phyloP scores from a whole-genome alignment of 2,113 vertebrate genomes.

The Saiga tatarica region DNA sequence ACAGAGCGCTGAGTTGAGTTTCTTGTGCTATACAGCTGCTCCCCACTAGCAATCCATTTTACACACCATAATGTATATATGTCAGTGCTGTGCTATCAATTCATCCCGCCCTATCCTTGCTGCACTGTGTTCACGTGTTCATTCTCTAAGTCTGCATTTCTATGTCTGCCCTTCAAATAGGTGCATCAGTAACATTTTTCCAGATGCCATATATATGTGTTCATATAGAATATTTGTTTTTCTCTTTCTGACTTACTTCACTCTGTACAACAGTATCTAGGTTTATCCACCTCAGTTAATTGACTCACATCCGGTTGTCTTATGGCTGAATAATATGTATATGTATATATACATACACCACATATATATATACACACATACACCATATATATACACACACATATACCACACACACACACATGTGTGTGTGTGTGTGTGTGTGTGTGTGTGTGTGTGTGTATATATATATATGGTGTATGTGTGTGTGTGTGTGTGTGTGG shows the following conservation, averaged over 20 bases:
- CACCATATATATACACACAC: too few relatives aligned
- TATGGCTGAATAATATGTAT: background rate
- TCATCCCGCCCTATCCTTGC: background rate
- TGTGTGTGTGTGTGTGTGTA: too few relatives aligned
- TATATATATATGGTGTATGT: too few relatives aligned
- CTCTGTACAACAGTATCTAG: background rate
- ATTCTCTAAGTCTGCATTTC: background rate
- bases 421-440: background rate
- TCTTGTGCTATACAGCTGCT: background rate
- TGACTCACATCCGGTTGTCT: background rate
- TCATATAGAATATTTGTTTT: background rate
- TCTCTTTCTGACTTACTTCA: background rate
- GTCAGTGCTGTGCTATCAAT: background rate
- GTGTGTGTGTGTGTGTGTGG: too few relatives aligned
- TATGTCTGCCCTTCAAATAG: background rate
- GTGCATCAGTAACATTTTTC: background rate
- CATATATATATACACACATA: fast-evolving
- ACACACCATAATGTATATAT: background rate
- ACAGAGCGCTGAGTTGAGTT: background rate
- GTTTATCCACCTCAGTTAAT: background rate
- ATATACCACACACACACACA: too few relatives aligned
- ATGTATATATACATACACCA: background rate
- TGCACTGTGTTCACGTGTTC: background rate
- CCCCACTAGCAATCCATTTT: background rate
- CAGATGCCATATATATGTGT: background rate